These are phyloP conservation scores for Clarias batrachus DNA, from an alignment of 2,113 vertebrate species.

Conservation along the genomic window DNA sequence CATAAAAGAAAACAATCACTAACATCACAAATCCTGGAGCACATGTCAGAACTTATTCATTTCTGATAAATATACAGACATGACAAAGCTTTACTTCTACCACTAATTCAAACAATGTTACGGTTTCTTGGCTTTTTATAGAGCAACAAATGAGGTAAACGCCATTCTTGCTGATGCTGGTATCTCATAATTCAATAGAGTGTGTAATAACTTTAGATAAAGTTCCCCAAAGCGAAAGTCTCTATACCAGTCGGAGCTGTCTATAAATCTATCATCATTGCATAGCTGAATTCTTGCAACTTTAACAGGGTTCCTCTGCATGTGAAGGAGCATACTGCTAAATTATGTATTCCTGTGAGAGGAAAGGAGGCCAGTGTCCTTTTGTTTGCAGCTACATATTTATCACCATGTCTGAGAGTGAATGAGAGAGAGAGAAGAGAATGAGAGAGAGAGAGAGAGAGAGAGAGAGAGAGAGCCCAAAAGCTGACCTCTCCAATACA, in stretches of 20 bases:
- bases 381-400: slow-evolving; percentile 49
- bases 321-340: slow-evolving; percentile 54
- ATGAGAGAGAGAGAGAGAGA: background rate
- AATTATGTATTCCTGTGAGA: slow-evolving; percentile 61
- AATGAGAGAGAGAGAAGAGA: background rate
- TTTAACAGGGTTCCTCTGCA: slow-evolving; percentile 42
- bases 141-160: slow-evolving; percentile 29
- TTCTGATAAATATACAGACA: background rate
- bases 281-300: background rate
- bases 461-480: slow-evolving; percentile 37
- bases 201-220: slow-evolving; percentile 26
- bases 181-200: slow-evolving; percentile 37
- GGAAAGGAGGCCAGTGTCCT: slow-evolving; percentile 52
- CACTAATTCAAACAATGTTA: slow-evolving; percentile 16
- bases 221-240: background rate
- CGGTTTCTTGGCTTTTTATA: slow-evolving; percentile 23
- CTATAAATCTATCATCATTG: slow-evolving; percentile 26
- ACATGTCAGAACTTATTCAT: slow-evolving; percentile 5
- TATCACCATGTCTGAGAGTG: slow-evolving; percentile 52
- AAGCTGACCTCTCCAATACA: slow-evolving; percentile 55
- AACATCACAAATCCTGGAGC: background rate
- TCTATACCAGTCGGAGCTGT: background rate
- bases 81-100: slow-evolving; percentile 1
- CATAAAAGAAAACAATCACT: slow-evolving; percentile 1
- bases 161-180: slow-evolving; percentile 24